Base-by-base conservation (phyloP, 2,888 invertebrate species). In the Sturmia bella region DNA sequence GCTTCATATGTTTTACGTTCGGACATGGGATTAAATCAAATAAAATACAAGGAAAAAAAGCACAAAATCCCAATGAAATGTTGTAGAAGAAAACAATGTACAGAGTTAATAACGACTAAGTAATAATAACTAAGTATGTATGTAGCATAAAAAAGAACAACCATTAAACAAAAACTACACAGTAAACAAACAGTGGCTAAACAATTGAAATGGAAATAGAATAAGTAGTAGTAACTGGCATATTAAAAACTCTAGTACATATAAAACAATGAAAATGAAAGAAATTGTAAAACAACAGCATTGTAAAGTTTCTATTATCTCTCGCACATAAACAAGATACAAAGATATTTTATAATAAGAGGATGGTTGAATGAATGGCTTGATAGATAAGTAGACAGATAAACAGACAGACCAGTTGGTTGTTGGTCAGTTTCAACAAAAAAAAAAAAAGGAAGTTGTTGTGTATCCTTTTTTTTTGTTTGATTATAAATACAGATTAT, bases 101-200 rank as follows among this genome's bases (percentile, higher is more conserved):
- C 13, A 43, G 45, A 76, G 54, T 56, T 70, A 70, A 63, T 70
- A 63, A 77, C 54, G 54, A 68, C 63, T 63, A 48, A 63, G 41
- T 77, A 70, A 56, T 70, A 70, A 70, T 12, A 41, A 61, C n/a
- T n/a, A n/a, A n/a, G n/a, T n/a, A n/a, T n/a, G n/a, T n/a, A n/a
- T n/a, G 17, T 54, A 76, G 24, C 24, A 21, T 37, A 59, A 57
- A 76, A 56, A 69, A 27, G n/a, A 56, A 56, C 11, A 66, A 19
- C 15, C 17, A 66, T 48, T 48, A 69, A 69, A 69, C 59, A 69
- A 68, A 37, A 68, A 69, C 45, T 72, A 66, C 54, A 63, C 63
- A 70, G 56, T 63, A 77, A 48, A 76, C 61, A 76, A 76, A 76
- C 61, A 69, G 27, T 48, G 69, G 66, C 41, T 21, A 3, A 43